These are phyloP conservation scores for Takifugu rubripes DNA, from an alignment of 2,797 vertebrate species.

Conservation along the genomic window DNA sequence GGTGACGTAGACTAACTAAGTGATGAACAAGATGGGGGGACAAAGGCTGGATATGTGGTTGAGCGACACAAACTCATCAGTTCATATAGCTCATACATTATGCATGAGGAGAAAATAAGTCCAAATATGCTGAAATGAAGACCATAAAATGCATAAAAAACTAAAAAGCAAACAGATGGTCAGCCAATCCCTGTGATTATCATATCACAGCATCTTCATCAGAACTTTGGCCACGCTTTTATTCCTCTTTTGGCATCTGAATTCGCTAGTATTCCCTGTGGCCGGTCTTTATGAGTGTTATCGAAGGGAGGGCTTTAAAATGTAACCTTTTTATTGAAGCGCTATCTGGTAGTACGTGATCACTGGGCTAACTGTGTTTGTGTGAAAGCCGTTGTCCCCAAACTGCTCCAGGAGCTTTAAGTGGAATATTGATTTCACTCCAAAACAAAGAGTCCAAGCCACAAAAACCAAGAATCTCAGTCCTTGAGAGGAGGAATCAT, in stretches of 20 bases:
- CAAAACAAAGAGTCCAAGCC: conserved; percentile 4
- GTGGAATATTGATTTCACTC: conserved; percentile 21
- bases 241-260: neutral
- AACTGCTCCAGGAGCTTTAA: conserved; percentile 5
- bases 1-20: too few species aligned
- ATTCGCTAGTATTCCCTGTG: neutral
- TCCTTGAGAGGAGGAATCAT: conserved; percentile 22
- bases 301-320: neutral
- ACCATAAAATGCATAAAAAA: neutral
- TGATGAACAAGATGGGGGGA: too few species aligned
- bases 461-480: conserved; percentile 8
- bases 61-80: too few species aligned
- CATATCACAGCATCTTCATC: too few species aligned
- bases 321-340: neutral
- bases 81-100: too few species aligned
- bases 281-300: neutral
- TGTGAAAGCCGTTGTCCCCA: conserved; percentile 5
- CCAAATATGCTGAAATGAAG: neutral
- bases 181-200: too few species aligned
- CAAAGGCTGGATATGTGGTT: too few species aligned
- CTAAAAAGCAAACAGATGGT: too few species aligned
- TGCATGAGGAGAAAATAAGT: too few species aligned
- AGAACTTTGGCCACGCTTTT: too few species aligned
- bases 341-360: neutral
- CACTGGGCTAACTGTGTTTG: conserved; percentile 1